A percentile compares a stretch with the other conserved stretches of the same genome.
These are phyloP conservation scores for Callaeas wilsoni DNA, from an alignment of 2,113 vertebrate species.

Conservation along the genomic window DNA sequence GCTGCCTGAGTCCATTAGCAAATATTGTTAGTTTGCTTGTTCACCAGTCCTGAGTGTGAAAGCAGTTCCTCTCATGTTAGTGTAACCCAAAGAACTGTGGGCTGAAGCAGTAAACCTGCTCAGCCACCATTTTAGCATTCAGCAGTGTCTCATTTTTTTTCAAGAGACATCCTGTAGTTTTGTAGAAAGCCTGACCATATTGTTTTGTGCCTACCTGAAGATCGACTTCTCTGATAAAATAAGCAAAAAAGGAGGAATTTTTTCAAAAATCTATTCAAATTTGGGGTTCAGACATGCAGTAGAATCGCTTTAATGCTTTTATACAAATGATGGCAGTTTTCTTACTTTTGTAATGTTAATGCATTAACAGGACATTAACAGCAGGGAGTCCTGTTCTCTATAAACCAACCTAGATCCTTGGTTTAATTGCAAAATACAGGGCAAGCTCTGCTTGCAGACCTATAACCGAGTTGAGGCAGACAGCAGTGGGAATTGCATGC, in stretches of 20 bases:
- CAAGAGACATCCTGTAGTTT: background rate
- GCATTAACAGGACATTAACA: background rate
- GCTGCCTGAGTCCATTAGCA: background rate
- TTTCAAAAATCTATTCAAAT: background rate
- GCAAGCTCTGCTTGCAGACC: background rate
- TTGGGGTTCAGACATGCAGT: background rate
- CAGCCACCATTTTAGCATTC: background rate
- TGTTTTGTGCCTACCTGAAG: background rate
- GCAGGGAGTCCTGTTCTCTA: background rate
- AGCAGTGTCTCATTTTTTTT: background rate
- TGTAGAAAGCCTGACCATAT: background rate
- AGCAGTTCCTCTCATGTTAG: background rate
- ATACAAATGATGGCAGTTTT: background rate
- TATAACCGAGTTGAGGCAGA: background rate
- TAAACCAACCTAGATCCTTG: background rate
- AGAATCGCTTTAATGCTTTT: background rate
- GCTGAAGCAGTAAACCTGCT: background rate
- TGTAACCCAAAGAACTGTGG: background rate
- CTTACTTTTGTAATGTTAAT: background rate
- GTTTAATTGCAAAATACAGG: background rate
- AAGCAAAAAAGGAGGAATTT: background rate
- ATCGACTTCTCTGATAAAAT: background rate
- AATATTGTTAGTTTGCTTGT: background rate
- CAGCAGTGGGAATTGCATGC: background rate
- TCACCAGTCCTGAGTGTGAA: background rate